These are phyloP conservation scores for Myoxocephalus aenaeus DNA, from an alignment of 2,797 vertebrate genomes.

Conservation along the genomic window DNA sequence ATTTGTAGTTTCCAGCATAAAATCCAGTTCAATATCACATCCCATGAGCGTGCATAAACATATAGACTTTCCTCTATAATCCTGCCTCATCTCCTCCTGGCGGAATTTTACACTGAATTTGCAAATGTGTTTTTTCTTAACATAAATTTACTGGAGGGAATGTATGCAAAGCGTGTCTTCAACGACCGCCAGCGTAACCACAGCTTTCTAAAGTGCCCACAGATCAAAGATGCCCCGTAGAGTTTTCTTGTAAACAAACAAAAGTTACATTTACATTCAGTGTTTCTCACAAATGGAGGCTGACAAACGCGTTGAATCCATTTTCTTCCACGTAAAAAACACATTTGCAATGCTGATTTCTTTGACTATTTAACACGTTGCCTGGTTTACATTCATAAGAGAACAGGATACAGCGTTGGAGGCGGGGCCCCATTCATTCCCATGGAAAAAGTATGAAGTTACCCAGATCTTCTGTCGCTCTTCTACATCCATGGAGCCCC, in stretches of 20 bases:
- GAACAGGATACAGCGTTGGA: not conserved
- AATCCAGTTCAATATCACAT: slow-evolving; percentile 23
- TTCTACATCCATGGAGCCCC: too few relatives aligned
- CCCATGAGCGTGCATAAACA: slow-evolving; percentile 33
- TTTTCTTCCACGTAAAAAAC: not conserved
- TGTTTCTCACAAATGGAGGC: not conserved
- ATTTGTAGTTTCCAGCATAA: not conserved
- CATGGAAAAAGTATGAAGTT: too few relatives aligned
- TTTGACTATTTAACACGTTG: not conserved
- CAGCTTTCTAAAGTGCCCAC: not conserved
- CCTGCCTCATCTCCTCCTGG: slow-evolving; percentile 35
- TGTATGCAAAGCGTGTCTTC: slow-evolving; percentile 22
- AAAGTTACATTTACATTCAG: not conserved
- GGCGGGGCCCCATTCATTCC: too few relatives aligned
- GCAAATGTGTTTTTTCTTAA: slow-evolving; percentile 25
- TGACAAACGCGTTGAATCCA: not conserved
- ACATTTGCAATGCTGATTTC: not conserved
- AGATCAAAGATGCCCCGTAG: not conserved
- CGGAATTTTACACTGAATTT: slow-evolving; percentile 24
- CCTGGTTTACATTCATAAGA: not conserved
- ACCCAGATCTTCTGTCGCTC: too few relatives aligned
- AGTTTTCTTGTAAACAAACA: not conserved
- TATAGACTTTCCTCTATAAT: slow-evolving; percentile 39
- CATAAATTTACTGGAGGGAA: slow-evolving; percentile 16
- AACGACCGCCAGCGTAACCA: not conserved